phyloP scores from a whole-genome alignment of 1,140 invertebrate species.

The Hormaphis cornu region DNA sequence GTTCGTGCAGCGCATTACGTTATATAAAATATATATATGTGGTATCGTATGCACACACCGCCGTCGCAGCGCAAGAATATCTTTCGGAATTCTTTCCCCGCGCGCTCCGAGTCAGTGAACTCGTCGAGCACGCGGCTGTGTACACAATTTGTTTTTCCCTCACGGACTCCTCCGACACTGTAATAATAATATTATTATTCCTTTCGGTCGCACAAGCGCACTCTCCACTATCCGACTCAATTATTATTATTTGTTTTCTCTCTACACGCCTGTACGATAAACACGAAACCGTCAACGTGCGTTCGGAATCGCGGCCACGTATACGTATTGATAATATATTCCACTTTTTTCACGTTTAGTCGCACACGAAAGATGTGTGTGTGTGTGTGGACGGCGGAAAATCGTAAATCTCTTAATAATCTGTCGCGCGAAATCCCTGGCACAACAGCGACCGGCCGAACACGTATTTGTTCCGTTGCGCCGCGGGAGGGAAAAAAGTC shows the following conservation, averaged over 20 bases:
- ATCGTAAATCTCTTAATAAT: slow-evolving; percentile 26
- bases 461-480: too few relatives aligned
- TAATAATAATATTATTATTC: not conserved
- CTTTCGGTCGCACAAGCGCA: not conserved
- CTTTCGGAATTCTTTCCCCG: not conserved
- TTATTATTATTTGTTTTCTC: too few relatives aligned
- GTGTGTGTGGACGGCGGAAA: not conserved
- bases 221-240: slow-evolving; percentile 26
- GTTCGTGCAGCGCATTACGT: too few relatives aligned
- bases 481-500: too few relatives aligned
- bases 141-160: slow-evolving; percentile 6
- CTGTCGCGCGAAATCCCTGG: too few relatives aligned
- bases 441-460: not conserved
- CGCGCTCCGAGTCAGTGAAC: slow-evolving; percentile 17
- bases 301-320: not conserved
- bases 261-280: slow-evolving; percentile 7
- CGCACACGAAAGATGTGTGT: not conserved
- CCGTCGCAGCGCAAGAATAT: not conserved
- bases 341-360: not conserved
- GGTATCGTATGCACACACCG: too few relatives aligned
- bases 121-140: not conserved
- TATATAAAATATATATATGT: too few relatives aligned
- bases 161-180: not conserved
- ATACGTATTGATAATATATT: too few relatives aligned
- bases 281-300: not conserved